Evolutionary conservation across 2,797 vertebrate species (phyloP).

Genomic region (Coccyzus lansbergi): DNA sequence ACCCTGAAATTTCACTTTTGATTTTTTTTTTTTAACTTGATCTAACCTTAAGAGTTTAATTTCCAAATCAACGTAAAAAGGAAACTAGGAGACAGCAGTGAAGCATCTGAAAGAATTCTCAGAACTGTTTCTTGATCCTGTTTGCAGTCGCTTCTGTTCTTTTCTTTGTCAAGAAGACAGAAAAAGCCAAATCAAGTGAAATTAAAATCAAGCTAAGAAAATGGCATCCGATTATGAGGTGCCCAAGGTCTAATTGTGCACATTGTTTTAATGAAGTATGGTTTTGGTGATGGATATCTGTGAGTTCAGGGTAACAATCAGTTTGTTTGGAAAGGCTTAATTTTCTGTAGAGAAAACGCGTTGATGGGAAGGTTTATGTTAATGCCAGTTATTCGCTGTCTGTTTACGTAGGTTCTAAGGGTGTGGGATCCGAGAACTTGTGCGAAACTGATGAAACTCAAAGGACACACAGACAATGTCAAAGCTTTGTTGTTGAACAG

Average conservation of each 20-base stretch:
- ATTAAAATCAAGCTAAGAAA: neutral
- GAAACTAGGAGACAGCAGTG: neutral
- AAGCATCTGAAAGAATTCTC: neutral
- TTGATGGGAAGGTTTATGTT: neutral
- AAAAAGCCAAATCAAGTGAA: neutral
- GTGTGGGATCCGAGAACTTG: constrained; percentile 98
- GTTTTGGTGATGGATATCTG: neutral
- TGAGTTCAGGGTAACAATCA: accelerated
- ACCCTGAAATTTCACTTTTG: neutral
- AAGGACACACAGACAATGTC: constrained; percentile 97
- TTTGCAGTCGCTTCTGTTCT: neutral
- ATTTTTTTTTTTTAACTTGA: neutral
- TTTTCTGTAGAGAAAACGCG: neutral
- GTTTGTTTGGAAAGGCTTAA: neutral
- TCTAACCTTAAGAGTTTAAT: neutral
- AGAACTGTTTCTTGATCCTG: neutral
- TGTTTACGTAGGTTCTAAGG: constrained; percentile 85
- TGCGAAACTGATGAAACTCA: constrained; percentile 98
- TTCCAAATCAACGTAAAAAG: neutral
- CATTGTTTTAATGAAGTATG: neutral
- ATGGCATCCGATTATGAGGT: neutral
- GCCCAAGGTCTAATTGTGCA: neutral
- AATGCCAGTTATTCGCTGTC: neutral
- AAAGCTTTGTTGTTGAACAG: constrained; percentile 94
- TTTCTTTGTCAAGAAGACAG: neutral